Conservation (phyloP, 2,888 invertebrate genomes). For the Congeria kusceri region DNA sequence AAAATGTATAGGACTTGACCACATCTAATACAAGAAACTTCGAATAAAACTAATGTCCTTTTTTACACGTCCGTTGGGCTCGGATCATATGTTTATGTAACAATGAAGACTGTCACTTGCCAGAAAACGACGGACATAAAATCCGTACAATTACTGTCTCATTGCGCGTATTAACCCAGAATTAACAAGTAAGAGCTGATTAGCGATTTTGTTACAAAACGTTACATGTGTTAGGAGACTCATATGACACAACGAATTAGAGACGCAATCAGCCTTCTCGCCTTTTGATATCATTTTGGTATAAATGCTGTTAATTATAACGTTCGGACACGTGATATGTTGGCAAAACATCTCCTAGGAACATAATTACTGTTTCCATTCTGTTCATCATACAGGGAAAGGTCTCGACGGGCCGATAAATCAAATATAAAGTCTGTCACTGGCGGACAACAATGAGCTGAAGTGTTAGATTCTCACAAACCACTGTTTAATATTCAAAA, state of each 20-base stretch:
- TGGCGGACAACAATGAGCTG: conserved; percentile 28
- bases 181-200: no score
- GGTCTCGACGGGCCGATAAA: conserved; percentile 52
- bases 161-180: no score
- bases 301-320: conserved; percentile 53
- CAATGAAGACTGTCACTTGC: no score
- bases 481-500: conserved; percentile 8
- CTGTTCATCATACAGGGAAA: conserved; percentile 2
- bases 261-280: conserved; percentile 54
- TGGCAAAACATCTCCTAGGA: conserved; percentile 27
- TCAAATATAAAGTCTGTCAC: conserved; percentile 49
- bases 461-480: conserved; percentile 50
- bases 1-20: no score
- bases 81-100: no score
- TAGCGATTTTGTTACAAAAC: conserved; percentile 38
- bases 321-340: conserved; percentile 22
- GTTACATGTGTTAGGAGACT: conserved; percentile 54
- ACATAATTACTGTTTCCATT: conserved; percentile 42
- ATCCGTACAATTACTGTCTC: no score
- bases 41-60: no score
- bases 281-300: conserved; percentile 52
- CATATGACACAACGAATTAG: conserved; percentile 57
- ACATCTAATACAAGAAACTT: no score
- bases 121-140: no score
- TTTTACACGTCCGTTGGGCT: no score